A percentile compares a stretch with the other conserved stretches of the same genome.
These are phyloP conservation scores for Lagorchestes hirsutus DNA, from an alignment of 2,797 vertebrate genomes.

Conservation along the genomic window DNA sequence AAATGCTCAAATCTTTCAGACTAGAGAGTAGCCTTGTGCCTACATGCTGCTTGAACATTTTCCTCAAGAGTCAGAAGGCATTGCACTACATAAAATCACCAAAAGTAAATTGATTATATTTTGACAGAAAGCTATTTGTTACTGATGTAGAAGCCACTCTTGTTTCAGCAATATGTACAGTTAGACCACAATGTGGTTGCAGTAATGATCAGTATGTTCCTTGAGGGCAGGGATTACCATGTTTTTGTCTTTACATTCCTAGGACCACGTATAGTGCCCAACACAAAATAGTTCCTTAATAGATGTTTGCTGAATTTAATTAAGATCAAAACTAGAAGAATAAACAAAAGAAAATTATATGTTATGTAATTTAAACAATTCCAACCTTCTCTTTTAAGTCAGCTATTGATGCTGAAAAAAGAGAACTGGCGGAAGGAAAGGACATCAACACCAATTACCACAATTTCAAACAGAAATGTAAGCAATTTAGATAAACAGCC, in stretches of 20 bases:
- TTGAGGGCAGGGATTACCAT: background rate
- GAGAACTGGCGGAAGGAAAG: background rate
- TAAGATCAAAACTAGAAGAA: background rate
- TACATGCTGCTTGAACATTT: background rate
- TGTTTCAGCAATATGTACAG: background rate
- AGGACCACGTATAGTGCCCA: background rate
- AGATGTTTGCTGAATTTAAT: background rate
- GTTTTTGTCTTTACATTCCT: background rate
- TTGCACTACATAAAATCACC: background rate
- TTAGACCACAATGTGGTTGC: background rate
- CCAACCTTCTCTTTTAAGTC: background rate
- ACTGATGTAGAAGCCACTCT: background rate
- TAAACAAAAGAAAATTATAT: background rate
- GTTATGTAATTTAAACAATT: background rate
- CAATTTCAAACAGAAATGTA: background rate
- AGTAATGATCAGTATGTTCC: background rate
- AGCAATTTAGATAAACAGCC: background rate
- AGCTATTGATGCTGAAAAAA: background rate
- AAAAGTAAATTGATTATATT: background rate
- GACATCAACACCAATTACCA: background rate
- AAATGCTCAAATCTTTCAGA: background rate
- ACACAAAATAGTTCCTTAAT: background rate
- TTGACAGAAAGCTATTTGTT: background rate
- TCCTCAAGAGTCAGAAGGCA: background rate
- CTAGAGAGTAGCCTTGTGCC: background rate